A percentile compares a stretch with the other conserved stretches of the same genome.
Evolutionary conservation across 2,888 invertebrate species (phyloP).

Genomic region (Ecdyonurus torrentis): DNA sequence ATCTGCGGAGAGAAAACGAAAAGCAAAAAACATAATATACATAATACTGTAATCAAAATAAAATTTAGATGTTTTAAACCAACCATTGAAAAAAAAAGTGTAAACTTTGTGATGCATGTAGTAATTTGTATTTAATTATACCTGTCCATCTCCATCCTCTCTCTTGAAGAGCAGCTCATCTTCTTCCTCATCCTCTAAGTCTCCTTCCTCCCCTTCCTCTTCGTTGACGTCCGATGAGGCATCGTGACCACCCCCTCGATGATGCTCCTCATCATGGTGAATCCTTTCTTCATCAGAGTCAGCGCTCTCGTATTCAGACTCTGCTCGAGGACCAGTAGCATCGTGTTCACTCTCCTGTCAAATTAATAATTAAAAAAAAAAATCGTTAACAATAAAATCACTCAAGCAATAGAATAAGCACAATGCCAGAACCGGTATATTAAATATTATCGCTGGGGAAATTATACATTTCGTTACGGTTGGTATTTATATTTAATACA

Average conservation of each 20-base stretch:
- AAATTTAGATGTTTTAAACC: no score
- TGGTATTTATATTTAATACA: no score
- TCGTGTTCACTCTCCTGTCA: conserved; percentile 9
- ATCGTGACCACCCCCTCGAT: conserved; percentile 16
- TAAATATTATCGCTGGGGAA: no score
- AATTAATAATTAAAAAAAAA: no score
- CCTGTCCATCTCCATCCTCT: conserved; percentile 57
- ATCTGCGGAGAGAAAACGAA: no score
- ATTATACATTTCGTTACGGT: no score
- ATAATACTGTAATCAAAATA: no score
- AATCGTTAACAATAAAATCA: no score
- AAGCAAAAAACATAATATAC: no score
- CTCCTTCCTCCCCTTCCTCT: conserved; percentile 14
- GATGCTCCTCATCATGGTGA: conserved; percentile 16
- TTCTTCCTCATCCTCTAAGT: conserved; percentile 17
- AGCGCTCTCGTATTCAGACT: conserved; percentile 19
- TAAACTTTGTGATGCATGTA: not conserved
- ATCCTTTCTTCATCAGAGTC: conserved; percentile 17
- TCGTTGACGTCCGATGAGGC: conserved; percentile 19
- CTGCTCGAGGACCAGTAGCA: conserved; percentile 13
- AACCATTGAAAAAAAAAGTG: no score
- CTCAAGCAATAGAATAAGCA: no score
- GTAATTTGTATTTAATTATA: conserved; percentile 20
- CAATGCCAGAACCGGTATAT: no score
- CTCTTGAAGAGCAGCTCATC: conserved; percentile 34